Percentiles rank a stretch among this genome's conserved stretches.
Conservation (phyloP, 1,140 invertebrate species). For the Leptinotarsa undecemlineata region DNA sequence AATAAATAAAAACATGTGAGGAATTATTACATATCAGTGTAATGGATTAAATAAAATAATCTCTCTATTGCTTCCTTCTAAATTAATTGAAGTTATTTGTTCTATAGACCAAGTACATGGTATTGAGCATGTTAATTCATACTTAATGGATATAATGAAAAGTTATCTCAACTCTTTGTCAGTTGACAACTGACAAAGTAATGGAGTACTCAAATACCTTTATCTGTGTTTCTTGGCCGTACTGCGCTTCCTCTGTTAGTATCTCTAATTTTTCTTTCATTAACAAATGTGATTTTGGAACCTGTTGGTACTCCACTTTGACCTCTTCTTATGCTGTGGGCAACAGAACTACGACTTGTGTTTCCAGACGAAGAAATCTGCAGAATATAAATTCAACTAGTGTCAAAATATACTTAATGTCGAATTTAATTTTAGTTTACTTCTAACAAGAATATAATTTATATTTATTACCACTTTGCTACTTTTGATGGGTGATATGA, state of each 20-base stretch:
- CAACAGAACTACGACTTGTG: conserved; percentile 53
- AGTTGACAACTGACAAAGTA: too few species aligned
- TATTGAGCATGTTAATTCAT: too few species aligned
- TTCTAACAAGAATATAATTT: neutral
- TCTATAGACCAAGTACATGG: too few species aligned
- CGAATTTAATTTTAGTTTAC: conserved; percentile 8
- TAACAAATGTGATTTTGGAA: conserved; percentile 58
- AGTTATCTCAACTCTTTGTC: too few species aligned
- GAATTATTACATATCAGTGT: conserved; percentile 25
- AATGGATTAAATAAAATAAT: conserved; percentile 3
- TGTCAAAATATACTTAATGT: neutral
- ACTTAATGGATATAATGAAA: conserved; percentile 17
- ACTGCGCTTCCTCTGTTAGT: conserved; percentile 53
- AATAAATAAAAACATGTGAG: conserved; percentile 35
- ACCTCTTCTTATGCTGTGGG: conserved; percentile 37
- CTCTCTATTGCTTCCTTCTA: neutral
- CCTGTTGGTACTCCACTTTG: conserved; percentile 36
- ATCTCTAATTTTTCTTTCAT: conserved; percentile 61
- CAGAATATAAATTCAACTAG: conserved; percentile 21
- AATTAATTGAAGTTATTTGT: too few species aligned
- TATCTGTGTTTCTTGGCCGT: conserved; percentile 58
- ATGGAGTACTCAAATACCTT: conserved; percentile 54
- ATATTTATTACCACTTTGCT: conserved; percentile 46
- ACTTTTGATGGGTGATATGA: conserved; percentile 52
- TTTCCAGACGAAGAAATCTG: conserved; percentile 54